Base-by-base conservation (phyloP, 2,888 invertebrate genomes). In the Clostera curtula region DNA sequence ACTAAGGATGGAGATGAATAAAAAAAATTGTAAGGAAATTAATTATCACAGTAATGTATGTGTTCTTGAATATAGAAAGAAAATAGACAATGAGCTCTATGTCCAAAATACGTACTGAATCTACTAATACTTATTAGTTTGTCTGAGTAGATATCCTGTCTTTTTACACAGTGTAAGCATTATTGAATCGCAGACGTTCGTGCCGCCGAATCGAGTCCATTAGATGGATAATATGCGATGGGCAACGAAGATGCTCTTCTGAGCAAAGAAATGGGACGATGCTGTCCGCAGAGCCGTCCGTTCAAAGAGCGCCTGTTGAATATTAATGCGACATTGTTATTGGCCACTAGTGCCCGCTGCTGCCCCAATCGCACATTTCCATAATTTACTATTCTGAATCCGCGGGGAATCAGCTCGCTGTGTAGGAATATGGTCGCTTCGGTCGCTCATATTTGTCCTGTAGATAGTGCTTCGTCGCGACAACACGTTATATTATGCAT, bases 251-350 rank as follows among this genome's bases (percentile, higher is more conserved):
- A 62, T 56, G 60, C 47, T 57, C 44, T 51, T 51, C 43, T 51
- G 50, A 56, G 60, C 49, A 69, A 75, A 74, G 74, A 75, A 71
- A 56, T 41, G 56, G 58, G 55, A 46, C 60, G 71, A 72, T 62
- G 69, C 61, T 75, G 71, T 53, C 59, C 61, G 59, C 64, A 62
- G 62, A 71, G 67, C 56, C 58, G 69, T 61, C 65, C 74, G 74
- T 56, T 72, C 72, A 73, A 73, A 74, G 74, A 76, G 66, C 74
- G 75, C 51, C 74, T 70, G 79, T 73, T 83, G 82, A 82, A 83
- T 83, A 83, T 82, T 82, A 82, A 82, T 83, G 76, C 70, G 71
- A 77, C 80, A 80, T 82, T 82, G 82, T 83, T 82, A 80, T 80
- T 80, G 82, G 79, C 71, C 73, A 70, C 75, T 73, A 76, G 76